These are phyloP conservation scores for Andrena marginata DNA, from an alignment of 2,888 invertebrate species.

Conservation along the genomic window DNA sequence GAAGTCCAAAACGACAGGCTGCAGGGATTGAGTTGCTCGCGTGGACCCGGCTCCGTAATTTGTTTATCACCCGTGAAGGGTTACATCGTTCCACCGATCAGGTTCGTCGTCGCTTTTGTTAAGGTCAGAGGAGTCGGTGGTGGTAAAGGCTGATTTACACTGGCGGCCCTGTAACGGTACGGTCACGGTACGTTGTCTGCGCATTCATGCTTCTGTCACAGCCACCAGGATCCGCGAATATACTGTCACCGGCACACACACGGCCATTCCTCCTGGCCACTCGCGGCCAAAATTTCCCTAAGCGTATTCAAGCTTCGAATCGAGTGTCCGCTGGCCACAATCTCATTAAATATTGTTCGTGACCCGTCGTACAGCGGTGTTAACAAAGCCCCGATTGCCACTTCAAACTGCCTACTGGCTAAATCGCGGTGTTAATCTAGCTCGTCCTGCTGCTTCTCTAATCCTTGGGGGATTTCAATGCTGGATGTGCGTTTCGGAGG, in stretches of 20 bases:
- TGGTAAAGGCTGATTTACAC: conserved; percentile 45
- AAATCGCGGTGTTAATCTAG: not conserved
- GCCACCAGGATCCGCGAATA: conserved; percentile 26
- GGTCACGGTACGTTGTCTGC: conserved; percentile 16
- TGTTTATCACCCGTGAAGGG: conserved; percentile 21
- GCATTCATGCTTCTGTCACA: conserved; percentile 33
- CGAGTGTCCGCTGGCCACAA: conserved; percentile 18
- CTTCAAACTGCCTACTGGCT: not conserved
- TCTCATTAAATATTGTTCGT: conserved; percentile 51
- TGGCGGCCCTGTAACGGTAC: conserved; percentile 36
- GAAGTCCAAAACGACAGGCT: not conserved
- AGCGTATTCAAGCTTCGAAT: conserved; percentile 33
- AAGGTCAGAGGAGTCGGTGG: conserved; percentile 31
- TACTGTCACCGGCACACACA: conserved; percentile 6
- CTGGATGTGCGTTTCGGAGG: no score
- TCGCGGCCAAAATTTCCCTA: conserved; percentile 45
- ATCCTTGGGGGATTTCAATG: not conserved
- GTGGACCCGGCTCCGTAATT: not conserved
- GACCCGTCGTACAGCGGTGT: conserved; percentile 4
- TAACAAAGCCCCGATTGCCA: conserved; percentile 2
- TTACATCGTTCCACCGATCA: conserved; percentile 34
- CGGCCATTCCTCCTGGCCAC: conserved; percentile 29
- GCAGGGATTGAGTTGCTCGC: conserved; percentile 7
- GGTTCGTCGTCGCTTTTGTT: conserved; percentile 35
- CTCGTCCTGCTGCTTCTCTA: not conserved